Base-by-base conservation (phyloP, 2,888 invertebrate species). In the Hanleya hanleyi region DNA sequence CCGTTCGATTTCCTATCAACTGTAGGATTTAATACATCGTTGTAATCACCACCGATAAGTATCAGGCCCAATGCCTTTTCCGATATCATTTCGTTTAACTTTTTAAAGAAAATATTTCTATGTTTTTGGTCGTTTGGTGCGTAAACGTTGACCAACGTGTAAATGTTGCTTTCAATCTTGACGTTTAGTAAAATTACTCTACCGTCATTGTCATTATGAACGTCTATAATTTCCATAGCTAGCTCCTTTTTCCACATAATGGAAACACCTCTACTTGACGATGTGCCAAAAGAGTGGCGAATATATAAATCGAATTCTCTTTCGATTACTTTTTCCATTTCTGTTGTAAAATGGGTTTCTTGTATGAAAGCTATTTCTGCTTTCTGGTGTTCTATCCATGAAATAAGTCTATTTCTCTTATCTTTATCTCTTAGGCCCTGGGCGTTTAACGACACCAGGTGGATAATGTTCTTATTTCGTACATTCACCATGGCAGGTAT, bases 91-190 rank as follows among this genome's bases (percentile, higher is more conserved):
- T 67, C 47, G 3, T 38, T 38, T 47, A 67, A 29, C 49, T 67
- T 38, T 67, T 67, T 47, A 29, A 38, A 67, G 35, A 67, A 67
- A 49, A 18, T 22, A 67, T 67, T 67, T 67, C 67, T 67, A 29
- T 47, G 2, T 26, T 67, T 41, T 1, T 22, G 29, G 9, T 38
- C 29, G 49, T 67, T 67, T 41, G 67, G 68, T 15, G 68, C 68
- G 51, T 68, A 68, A 50, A 68, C 37, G 22, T 68, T 68, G 22
- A 26, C 29, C n/a, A 68, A 15, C 15, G 38, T 33, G 33, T 67
- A 67, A 35, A 47, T 67, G 15, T 1, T 47, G 12, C 33, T 36
- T 15, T 68, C 22, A 22, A 51, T 50, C 37, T 68, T 38, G 9
- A 68, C 37, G 57, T 68, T 68, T 15, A 49, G 7, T 29, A 68